Evolutionary conservation across 2,113 vertebrate species (phyloP).

Genomic region (Chascanopsetta lugubris): DNA sequence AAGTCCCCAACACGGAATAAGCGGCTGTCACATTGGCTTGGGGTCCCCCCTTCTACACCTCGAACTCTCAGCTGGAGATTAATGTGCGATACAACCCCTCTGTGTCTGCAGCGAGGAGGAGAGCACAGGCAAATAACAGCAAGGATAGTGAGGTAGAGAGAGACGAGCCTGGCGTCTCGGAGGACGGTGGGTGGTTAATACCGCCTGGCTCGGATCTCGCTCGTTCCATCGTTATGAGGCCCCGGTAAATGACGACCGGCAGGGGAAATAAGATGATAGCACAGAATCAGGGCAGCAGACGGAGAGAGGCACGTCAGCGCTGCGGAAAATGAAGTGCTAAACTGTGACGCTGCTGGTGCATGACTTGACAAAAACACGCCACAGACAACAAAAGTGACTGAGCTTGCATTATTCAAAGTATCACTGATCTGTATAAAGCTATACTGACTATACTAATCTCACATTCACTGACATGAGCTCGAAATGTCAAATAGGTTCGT

Average conservation of each 20-base stretch:
- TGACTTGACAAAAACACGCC: constrained; percentile 12
- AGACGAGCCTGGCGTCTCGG: constrained; percentile 21
- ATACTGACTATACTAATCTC: no score
- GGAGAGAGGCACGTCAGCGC: constrained; percentile 43
- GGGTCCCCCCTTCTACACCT: constrained; percentile 7
- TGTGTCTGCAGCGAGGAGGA: constrained; percentile 39
- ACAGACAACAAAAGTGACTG: background rate
- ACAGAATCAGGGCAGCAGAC: constrained; percentile 49
- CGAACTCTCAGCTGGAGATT: constrained; percentile 51
- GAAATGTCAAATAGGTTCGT: no score
- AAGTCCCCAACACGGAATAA: constrained; percentile 48
- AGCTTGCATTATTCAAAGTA: constrained; percentile 23
- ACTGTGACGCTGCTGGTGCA: constrained; percentile 24
- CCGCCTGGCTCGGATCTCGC: constrained; percentile 29
- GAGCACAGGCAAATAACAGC: constrained; percentile 16
- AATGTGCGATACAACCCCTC: constrained; percentile 44
- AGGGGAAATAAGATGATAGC: constrained; percentile 70
- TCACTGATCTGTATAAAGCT: background rate
- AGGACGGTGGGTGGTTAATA: constrained; percentile 35
- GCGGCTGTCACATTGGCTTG: constrained; percentile 57
- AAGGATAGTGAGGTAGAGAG: constrained; percentile 17
- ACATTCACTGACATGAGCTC: no score
- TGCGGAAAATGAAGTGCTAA: constrained; percentile 41
- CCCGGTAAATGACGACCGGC: constrained; percentile 60
- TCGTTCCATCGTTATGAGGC: constrained; percentile 60